phyloP scores from a whole-genome alignment of 2,888 invertebrate species.

The Thalpophila matura region DNA sequence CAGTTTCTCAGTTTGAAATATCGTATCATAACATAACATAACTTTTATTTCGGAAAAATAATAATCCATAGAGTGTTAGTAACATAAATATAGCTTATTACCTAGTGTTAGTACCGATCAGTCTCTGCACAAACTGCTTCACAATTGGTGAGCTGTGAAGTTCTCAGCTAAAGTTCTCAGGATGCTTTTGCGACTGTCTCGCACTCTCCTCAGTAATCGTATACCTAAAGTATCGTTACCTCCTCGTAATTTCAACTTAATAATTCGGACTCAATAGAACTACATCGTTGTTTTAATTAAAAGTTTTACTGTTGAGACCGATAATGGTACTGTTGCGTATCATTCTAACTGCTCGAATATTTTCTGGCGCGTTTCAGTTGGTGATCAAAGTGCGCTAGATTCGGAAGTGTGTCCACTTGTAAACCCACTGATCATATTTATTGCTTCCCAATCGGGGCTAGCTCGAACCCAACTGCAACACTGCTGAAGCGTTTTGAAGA shows the following conservation, averaged over 20 bases:
- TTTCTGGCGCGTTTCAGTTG: conserved; percentile 15
- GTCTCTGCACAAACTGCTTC: no score
- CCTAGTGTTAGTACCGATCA: no score
- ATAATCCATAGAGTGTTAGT: no score
- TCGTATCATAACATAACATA: no score
- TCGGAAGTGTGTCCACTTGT: conserved; percentile 57
- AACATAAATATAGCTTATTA: no score
- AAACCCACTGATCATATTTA: conserved; percentile 60
- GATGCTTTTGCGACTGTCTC: no score
- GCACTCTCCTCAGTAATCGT: no score
- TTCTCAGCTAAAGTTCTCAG: no score
- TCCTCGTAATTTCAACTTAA: conserved; percentile 32
- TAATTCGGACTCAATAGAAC: conserved; percentile 43
- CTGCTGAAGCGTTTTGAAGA: conserved; percentile 17
- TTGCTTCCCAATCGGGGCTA: conserved; percentile 60
- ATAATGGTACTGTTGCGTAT: neutral
- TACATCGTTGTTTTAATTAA: conserved; percentile 64
- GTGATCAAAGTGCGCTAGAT: conserved; percentile 21
- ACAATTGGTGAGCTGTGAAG: no score
- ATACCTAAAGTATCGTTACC: conserved; percentile 15
- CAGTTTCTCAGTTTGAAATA: neutral
- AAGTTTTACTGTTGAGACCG: conserved; percentile 58
- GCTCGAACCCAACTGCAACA: conserved; percentile 29
- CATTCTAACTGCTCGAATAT: conserved; percentile 1
- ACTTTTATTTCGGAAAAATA: no score